phyloP scores from a whole-genome alignment of 2,797 vertebrate species.

The Echiichthys vipera region DNA sequence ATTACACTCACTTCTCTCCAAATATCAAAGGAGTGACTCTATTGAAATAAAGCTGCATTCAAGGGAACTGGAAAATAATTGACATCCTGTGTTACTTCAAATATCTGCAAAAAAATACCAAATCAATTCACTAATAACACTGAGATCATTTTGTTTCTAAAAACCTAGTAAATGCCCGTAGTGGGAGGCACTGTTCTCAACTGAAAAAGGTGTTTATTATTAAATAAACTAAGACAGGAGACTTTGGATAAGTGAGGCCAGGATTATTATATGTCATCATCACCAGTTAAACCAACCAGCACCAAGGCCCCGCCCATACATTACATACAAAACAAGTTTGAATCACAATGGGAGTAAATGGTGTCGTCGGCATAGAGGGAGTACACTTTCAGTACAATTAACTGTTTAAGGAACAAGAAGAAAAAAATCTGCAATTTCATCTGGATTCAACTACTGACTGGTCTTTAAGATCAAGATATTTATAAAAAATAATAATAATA shows the following conservation, averaged over 20 bases:
- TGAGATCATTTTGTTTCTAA: background rate
- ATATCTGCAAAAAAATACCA: background rate
- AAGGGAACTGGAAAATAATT: background rate
- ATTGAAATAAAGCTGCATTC: constrained; percentile 11
- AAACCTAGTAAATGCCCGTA: background rate
- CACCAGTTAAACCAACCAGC: background rate
- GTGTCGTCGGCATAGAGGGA: background rate
- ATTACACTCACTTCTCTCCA: background rate
- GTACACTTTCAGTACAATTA: background rate
- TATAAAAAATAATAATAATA: no score
- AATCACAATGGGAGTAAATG: background rate
- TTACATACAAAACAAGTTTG: background rate
- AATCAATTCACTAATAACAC: background rate
- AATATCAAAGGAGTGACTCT: background rate
- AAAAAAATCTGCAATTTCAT: background rate
- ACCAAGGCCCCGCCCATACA: background rate
- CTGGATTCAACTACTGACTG: background rate
- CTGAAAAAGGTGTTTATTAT: background rate
- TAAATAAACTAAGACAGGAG: background rate
- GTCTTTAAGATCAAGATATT: background rate
- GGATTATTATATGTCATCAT: background rate
- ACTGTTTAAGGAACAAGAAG: constrained; percentile 4
- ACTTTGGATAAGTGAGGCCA: background rate
- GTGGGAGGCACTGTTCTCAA: constrained; percentile 1
- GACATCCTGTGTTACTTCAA: background rate